These are phyloP conservation scores for Zeus faber DNA, from an alignment of 2,113 vertebrate genomes.

Conservation along the genomic window DNA sequence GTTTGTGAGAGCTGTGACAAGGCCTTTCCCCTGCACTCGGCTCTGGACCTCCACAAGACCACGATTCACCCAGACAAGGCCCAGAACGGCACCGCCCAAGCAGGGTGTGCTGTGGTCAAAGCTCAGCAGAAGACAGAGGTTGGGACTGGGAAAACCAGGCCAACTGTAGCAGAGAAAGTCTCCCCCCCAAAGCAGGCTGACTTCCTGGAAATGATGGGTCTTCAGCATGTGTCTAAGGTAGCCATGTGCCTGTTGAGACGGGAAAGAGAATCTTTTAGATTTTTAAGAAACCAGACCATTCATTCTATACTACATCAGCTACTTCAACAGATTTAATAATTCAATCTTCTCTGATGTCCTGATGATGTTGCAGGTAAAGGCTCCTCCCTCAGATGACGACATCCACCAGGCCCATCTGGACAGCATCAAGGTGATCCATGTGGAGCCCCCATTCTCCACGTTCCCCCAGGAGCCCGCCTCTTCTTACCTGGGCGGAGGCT, in stretches of 20 bases:
- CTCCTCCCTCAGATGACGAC: constrained; percentile 75
- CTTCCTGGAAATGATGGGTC: constrained; percentile 87
- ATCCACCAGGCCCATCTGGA: constrained; percentile 76
- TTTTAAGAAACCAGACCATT: too few species aligned
- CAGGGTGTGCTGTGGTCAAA: background rate
- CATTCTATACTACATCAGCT: too few species aligned
- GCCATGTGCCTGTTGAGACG: background rate
- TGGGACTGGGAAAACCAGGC: constrained; percentile 49
- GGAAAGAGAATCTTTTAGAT: too few species aligned
- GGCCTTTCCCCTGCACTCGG: constrained; percentile 89
- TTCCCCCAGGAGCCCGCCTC: constrained; percentile 87
- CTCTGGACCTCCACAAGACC: constrained; percentile 84
- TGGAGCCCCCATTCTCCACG: constrained; percentile 83
- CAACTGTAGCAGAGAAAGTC: constrained; percentile 29
- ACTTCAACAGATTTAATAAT: too few species aligned
- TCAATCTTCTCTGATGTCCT: too few species aligned
- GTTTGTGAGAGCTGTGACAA: constrained; percentile 91
- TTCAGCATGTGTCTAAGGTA: constrained; percentile 81
- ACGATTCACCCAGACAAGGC: constrained; percentile 68
- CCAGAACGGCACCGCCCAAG: fast-evolving
- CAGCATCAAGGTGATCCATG: constrained; percentile 84
- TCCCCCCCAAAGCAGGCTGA: constrained; percentile 60
- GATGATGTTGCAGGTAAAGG: constrained; percentile 61
- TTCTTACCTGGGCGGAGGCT: constrained; percentile 31
- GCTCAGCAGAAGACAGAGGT: constrained; percentile 33